phyloP scores from a whole-genome alignment of 2,797 vertebrate species.

The Pogonophryne albipinna region DNA sequence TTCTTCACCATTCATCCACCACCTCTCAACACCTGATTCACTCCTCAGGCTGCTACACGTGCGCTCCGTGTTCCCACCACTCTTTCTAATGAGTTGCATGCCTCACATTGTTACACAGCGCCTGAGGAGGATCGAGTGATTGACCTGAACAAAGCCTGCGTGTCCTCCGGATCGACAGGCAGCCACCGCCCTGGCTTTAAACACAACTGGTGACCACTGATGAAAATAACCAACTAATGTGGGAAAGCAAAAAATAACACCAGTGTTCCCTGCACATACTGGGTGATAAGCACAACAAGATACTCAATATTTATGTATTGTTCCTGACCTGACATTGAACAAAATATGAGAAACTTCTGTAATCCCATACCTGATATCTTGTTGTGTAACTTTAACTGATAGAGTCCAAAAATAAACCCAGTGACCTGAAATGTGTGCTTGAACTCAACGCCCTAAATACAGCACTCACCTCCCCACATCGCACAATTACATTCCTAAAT shows the following conservation, averaged over 20 bases:
- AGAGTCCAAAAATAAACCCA: conserved; percentile 47
- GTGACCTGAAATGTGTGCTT: conserved; percentile 40
- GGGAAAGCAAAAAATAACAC: conserved; percentile 22
- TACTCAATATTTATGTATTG: background rate
- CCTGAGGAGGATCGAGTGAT: conserved; percentile 29
- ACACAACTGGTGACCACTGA: conserved; percentile 32
- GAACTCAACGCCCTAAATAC: conserved; percentile 35
- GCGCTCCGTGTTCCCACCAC: conserved; percentile 42
- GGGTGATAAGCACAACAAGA: background rate
- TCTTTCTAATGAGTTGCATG: conserved; percentile 64
- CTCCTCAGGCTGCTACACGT: conserved; percentile 32
- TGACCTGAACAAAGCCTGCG: conserved; percentile 38
- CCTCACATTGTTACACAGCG: conserved; percentile 41
- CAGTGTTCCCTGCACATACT: background rate
- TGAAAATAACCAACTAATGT: background rate
- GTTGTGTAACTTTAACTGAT: background rate
- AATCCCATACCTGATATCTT: conserved; percentile 21
- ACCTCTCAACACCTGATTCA: conserved; percentile 41
- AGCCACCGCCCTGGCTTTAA: conserved; percentile 11
- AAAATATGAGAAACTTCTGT: background rate
- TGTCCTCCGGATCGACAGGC: conserved; percentile 23
- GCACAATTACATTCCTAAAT: background rate
- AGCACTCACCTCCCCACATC: background rate
- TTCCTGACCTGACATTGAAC: conserved; percentile 6
- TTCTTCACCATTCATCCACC: conserved; percentile 24